These are phyloP conservation scores for Polymixis lichenea DNA, from an alignment of 2,888 invertebrate genomes.

Conservation along the genomic window DNA sequence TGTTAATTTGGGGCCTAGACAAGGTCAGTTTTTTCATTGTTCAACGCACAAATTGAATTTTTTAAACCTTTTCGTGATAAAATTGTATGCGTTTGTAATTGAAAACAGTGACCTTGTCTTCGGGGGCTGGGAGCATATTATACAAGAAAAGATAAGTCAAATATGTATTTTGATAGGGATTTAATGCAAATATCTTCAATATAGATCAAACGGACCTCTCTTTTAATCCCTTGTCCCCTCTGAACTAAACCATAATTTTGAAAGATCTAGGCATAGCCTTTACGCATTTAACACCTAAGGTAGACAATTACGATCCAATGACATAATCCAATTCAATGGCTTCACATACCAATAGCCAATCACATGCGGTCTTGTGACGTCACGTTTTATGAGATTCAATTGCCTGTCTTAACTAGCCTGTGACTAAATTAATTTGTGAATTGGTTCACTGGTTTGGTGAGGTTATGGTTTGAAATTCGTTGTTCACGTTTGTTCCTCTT, in stretches of 20 bases:
- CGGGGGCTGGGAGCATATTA: conserved; percentile 46
- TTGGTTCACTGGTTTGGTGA: background rate
- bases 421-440: conserved; percentile 1
- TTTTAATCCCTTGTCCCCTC: background rate
- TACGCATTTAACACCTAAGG: background rate
- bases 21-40: conserved; percentile 4
- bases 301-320: background rate
- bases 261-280: background rate
- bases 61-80: too few relatives aligned
- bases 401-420: background rate
- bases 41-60: background rate
- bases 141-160: background rate
- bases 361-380: background rate
- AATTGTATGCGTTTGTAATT: background rate
- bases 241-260: background rate
- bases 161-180: background rate
- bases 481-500: background rate
- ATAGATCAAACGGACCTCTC: background rate
- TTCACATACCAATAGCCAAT: background rate
- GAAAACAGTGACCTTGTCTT: conserved; percentile 25
- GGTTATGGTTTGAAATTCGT: background rate
- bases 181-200: background rate
- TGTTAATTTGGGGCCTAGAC: conserved; percentile 23
- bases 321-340: background rate
- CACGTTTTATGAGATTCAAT: conserved; percentile 11